Base-by-base conservation (phyloP, 2,797 vertebrate genomes). In the Oryzias dopingdopingensis region DNA sequence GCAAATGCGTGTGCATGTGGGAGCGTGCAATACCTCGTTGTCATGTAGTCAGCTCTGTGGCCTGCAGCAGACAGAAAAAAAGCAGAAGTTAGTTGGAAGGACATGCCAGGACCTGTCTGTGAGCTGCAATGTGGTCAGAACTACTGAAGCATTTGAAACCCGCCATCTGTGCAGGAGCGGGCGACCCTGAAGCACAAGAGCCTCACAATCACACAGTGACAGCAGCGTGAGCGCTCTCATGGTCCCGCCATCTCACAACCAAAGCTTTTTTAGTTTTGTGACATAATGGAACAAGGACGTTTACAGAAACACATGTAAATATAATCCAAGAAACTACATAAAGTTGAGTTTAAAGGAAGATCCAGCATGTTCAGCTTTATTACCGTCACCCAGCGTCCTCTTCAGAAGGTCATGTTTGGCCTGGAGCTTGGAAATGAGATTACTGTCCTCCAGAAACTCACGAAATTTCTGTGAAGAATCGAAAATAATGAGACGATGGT, bases 371-470 rank as follows among this genome's bases (percentile, higher is more conserved):
- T 1, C 40, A 26, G 4, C 52, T 48, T 5, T 5, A 80, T 37
- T 91, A 96, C 96, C 95, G 92, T 99, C 97, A 81, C 95, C 96
- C 0, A 99, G 91, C 0, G 94, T 95, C 86, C 92, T 95, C 84
- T 98, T 96, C 81, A 99, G 91, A 80, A 98, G 86, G 88, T 99
- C 96, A 57, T 98, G 96, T 87, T 99, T 99, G 86, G 97, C 97
- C 85, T 99, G 97, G 81, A 99, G 95, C 74, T 99, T 99, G 70
- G 95, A 95, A 88, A 99, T 99, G 82, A 98, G 96, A 90, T 98
- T 99, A 76, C 96, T 98, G 82, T 96, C 96, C 88, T 99, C 96
- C 79, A 99, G 91, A 90, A 94, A 98, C 86, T 99, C 97, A 50
- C 94, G 93, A 85, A 99, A 97, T 94, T 99, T 99, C 97, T 99